Conservation (phyloP, 2,888 invertebrate species). For the Bibio marci region DNA sequence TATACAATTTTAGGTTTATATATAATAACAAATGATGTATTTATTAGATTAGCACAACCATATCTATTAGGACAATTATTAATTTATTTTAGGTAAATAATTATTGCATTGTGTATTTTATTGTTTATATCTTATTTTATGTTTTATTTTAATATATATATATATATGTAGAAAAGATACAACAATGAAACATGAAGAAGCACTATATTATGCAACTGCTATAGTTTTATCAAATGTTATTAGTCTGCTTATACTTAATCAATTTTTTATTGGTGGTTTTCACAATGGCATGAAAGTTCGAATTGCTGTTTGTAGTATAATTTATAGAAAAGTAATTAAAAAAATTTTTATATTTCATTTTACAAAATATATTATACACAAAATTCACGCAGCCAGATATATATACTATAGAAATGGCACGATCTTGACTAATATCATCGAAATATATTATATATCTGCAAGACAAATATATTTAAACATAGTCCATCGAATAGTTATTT, state of each 20-base stretch:
- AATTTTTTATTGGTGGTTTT: slow-evolving; percentile 50
- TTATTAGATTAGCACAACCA: slow-evolving; percentile 11
- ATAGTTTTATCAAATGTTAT: slow-evolving; percentile 22
- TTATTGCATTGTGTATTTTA: slow-evolving; percentile 14
- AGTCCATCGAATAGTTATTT: too few relatives aligned
- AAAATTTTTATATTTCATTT: not conserved
- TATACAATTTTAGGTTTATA: slow-evolving; percentile 9
- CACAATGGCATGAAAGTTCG: slow-evolving; percentile 68
- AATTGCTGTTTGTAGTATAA: slow-evolving; percentile 62
- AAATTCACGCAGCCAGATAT: too few relatives aligned
- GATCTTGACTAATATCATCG: too few relatives aligned
- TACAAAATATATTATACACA: not conserved
- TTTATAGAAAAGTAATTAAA: slow-evolving; percentile 62
- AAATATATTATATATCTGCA: too few relatives aligned
- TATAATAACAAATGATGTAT: slow-evolving; percentile 10
- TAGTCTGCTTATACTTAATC: slow-evolving; percentile 35
- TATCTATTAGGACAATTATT: slow-evolving; percentile 12
- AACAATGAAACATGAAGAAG: slow-evolving; percentile 29
- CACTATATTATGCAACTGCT: slow-evolving; percentile 37
- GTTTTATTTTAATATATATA: slow-evolving; percentile 19
- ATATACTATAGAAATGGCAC: too few relatives aligned
- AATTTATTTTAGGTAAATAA: slow-evolving; percentile 10
- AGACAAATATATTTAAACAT: too few relatives aligned
- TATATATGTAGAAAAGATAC: slow-evolving; percentile 28
- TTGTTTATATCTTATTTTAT: not conserved